Evolutionary conservation across 2,113 vertebrate species (phyloP), one percentile per base, ranked within the genome.

Genomic region (Candoia aspera): DNA sequence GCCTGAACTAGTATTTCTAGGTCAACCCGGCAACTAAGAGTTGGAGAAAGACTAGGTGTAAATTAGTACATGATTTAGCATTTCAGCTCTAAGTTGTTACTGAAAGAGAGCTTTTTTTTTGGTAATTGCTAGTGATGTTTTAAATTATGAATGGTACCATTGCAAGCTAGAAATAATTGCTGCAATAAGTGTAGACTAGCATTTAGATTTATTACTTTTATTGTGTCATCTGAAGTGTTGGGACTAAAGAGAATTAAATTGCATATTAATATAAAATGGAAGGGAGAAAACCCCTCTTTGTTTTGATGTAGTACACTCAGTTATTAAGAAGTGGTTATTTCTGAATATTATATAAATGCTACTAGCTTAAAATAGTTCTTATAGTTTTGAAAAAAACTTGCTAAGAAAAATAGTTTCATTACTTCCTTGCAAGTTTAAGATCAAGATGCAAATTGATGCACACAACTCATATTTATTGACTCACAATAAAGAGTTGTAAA

Each of bases 311-410:
- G n/a, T 4, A 8, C 24, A 3, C 23, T 90, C 53, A 29, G 68
- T 23, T 59, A 64, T 84, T 19, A 57, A 92, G 64, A 54, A 86
- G 23, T 62, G 87, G 62, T 91, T 91, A 46, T 53, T 79, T 90
- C 15, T 83, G 55, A 55, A 87, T 46, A 19, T 55, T 57, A 59
- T n/a, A 46, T 83, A 90, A 62, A 84, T 79, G 83, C 57, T 93
- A 86, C 64, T 90, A 49, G 10, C 26, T 90, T 79, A n/a, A 46
- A 87, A 59, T 33, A 17, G 26, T 11, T 54, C 58, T 37, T 42
- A 37, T 33, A 73, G 33, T 21, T 23, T 6, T 62, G 10, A 42
- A 23, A 42, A 60, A 46, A 79, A 29, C 59, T 60, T 60, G n/a
- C 54, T 79, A 64, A 19, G 55, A 87, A 33, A 33, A 42, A 46